These are phyloP conservation scores for Illadopsis cleaveri DNA, from an alignment of 2,113 vertebrate species.

Conservation along the genomic window DNA sequence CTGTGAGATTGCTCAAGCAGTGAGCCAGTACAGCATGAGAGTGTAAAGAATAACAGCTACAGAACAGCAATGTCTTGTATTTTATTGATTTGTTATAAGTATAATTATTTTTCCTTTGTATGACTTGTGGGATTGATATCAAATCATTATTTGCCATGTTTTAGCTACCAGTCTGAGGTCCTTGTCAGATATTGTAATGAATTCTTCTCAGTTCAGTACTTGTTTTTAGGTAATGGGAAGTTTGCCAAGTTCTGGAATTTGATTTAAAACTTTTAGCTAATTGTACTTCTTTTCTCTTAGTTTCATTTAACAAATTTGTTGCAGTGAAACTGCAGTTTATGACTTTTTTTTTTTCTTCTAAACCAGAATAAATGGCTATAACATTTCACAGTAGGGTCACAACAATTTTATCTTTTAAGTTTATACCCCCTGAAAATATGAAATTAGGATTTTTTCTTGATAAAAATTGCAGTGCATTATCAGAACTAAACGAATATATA, in stretches of 20 bases:
- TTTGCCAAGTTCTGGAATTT: conserved; percentile 6
- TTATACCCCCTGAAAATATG: background rate
- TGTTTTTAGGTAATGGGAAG: background rate
- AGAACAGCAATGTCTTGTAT: background rate
- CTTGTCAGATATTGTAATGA: background rate
- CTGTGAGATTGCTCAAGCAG: background rate
- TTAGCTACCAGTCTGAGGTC: background rate
- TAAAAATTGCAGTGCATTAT: background rate
- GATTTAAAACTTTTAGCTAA: conserved; percentile 48
- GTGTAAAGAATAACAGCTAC: background rate
- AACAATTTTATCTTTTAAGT: background rate
- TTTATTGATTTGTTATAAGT: background rate
- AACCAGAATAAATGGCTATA: background rate
- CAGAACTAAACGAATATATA: background rate
- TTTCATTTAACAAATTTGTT: conserved; percentile 31
- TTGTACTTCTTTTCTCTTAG: conserved; percentile 38
- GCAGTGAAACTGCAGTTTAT: background rate
- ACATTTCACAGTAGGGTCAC: background rate
- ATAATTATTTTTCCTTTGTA: background rate
- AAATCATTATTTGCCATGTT: background rate
- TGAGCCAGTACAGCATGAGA: background rate
- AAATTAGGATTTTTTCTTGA: background rate
- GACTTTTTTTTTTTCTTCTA: conserved; percentile 5
- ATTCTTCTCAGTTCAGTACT: background rate
- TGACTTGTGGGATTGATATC: background rate